phyloP scores from a whole-genome alignment of 2,888 invertebrate species.

The Tetheella fluctuosa region DNA sequence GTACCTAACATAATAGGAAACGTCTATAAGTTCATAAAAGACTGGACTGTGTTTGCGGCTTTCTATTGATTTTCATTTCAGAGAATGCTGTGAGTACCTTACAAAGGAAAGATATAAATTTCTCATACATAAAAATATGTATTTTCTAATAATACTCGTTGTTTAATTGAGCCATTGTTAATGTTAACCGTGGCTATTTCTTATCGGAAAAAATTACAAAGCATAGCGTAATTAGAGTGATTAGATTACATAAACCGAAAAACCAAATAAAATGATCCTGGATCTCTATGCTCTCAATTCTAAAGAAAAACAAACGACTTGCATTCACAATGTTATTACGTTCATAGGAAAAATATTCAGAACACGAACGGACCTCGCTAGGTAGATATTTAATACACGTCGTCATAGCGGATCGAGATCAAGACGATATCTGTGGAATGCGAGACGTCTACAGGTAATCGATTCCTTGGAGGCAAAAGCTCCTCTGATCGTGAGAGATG shows the following conservation, averaged over 20 bases:
- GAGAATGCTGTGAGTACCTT: neutral
- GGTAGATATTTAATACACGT: conserved; percentile 51
- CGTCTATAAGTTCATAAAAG: conserved; percentile 14
- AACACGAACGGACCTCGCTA: conserved; percentile 28
- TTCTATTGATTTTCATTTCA: neutral
- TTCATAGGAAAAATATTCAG: conserved; percentile 13
- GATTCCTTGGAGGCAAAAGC: conserved; percentile 61
- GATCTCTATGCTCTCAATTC: neutral
- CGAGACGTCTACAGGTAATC: conserved; percentile 63
- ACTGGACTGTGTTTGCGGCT: neutral
- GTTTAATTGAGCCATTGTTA: neutral
- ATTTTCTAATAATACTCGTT: neutral
- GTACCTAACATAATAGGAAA: conserved; percentile 24
- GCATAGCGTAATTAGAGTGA: too few relatives aligned
- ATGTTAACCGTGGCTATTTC: neutral
- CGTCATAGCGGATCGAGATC: conserved; percentile 51
- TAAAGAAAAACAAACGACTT: neutral
- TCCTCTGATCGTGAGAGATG: conserved; percentile 55
- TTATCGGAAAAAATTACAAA: too few relatives aligned
- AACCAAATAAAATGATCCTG: too few relatives aligned
- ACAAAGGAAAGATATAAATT: neutral
- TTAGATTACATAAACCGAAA: too few relatives aligned
- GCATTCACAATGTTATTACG: neutral
- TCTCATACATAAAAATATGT: neutral
- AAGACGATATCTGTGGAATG: conserved; percentile 62